Base-by-base conservation (phyloP, 2,797 vertebrate genomes). In the Epinephelus malabaricus region DNA sequence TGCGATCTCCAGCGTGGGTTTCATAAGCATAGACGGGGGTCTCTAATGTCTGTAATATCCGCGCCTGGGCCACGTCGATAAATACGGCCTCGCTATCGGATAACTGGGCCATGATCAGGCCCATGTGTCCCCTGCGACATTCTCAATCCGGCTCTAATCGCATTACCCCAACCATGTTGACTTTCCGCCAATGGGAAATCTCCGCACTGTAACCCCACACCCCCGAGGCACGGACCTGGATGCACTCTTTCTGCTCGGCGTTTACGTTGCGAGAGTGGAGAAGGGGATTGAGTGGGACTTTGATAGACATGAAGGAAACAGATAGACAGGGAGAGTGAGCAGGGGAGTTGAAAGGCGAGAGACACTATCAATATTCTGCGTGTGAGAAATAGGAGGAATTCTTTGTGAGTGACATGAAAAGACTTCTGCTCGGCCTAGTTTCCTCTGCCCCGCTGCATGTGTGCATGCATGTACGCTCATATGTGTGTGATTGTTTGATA, bases 181-280 rank as follows among this genome's bases (percentile, higher is more conserved):
- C 94, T 95, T 95, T 94, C 94, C 91, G 88, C 95, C 94, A 95
- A 95, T 95, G 93, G 95, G 94, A 95, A 95, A 95, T 95, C 94
- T 95, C 93, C 86, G 56, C 86, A 91, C 91, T 94, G 95, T 96
- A 96, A 96, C 95, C 93, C 93, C 93, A 96, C 91, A 96, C 95
- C 92, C 93, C 81, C 10, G 72, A 90, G 89, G 81, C 87, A 80
- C 43, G 65, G 89, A 90, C 86, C 92, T 83, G 88, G 88, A 89
- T 88, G 82, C 88, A 83, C 90, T 86, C 90, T 79, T 81, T 80
- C 86, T 89, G 77, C 79, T 83, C 74, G 47, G 38, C 88, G 72
- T 92, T 93, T 88, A 87, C 84, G 86, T 76, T 89, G 80, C 12
- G 74, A 63, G 88, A 83, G 81, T 30, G 7, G 38, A 84, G 71